Evolutionary conservation across 2,888 invertebrate species (phyloP), one percentile per base, ranked within the genome.

Genomic region (Drosophila rubida): DNA sequence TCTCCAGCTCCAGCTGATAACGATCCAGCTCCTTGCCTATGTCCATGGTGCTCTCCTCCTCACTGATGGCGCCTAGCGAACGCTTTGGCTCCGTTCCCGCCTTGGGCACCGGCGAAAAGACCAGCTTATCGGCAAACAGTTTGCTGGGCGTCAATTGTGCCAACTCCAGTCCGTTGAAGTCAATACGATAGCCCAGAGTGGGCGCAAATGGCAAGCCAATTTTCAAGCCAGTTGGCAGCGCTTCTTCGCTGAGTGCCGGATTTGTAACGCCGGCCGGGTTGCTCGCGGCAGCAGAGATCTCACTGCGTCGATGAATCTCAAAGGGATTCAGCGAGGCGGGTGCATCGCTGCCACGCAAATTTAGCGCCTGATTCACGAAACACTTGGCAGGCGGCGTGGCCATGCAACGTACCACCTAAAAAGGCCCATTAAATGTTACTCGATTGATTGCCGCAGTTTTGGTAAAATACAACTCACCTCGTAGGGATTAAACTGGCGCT

Each of bases 1-100:
- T 92, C 66, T 92, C 92, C 32, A 92, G 66, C 73, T 92, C 92
- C 39, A 92, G 59, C 62, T 92, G 92, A 72, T 92, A 92, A 5
- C 87, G 89, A 73, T 92, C 92, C 16, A 92, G 65, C 54, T 92
- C 92, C 46, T 90, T 90, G 14, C 91, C 92, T 66, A 92, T 92
- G 59, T 92, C 91, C 79, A 91, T 84, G 9, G 86, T 87, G 23
- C 87, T 74, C 59, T 91, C 92, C 73, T 92, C 92, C 73, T 92
- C 92, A 27, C 87, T 90, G 3, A 91, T 89, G 6, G 90, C 87
- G 2, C 89, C 86, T 22, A 92, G 64, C 1, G 89, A 84, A 1
- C 87, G 64, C 55, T 89, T 90, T 4, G n/a, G 9, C 13, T 53
- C 30, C 30, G 8, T 9, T 0, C 53, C 61, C 30, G 65, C 13